Evolutionary conservation across 92 coral and sea anemone species (phyloP).

Genomic region (Zoanthus gigantus): DNA sequence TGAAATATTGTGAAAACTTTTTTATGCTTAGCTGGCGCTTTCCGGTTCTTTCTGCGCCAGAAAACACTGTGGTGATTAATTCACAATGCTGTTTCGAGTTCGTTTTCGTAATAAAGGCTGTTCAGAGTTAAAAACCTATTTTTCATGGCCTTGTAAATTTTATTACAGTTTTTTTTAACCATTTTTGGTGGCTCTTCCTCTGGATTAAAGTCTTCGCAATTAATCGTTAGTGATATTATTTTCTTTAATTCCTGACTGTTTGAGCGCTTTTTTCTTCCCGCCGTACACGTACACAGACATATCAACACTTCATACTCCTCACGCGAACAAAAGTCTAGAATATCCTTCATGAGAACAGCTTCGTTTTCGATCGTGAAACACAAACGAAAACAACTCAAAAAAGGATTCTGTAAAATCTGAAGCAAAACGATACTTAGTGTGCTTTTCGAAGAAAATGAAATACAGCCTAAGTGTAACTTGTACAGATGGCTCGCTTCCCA

Average conservation of each 20-base stretch:
- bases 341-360: background rate
- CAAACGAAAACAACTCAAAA: background rate
- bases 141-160: background rate
- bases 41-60: background rate
- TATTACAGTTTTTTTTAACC: background rate
- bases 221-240: background rate
- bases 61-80: background rate
- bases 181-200: background rate
- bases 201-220: background rate
- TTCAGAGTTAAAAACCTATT: background rate
- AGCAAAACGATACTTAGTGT: background rate
- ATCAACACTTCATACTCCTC: background rate
- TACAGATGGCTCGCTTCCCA: background rate
- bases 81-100: constrained; percentile 10
- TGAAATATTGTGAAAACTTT: too few species aligned
- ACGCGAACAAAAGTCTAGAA: background rate
- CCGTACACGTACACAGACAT: too few species aligned
- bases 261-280: background rate
- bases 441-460: background rate
- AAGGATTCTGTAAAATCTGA: constrained; percentile 6
- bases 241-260: background rate
- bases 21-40: too few species aligned
- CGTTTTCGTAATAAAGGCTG: background rate
- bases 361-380: background rate
- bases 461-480: background rate